Base-by-base conservation (phyloP, 2,113 vertebrate genomes). In the Stegastes partitus region DNA sequence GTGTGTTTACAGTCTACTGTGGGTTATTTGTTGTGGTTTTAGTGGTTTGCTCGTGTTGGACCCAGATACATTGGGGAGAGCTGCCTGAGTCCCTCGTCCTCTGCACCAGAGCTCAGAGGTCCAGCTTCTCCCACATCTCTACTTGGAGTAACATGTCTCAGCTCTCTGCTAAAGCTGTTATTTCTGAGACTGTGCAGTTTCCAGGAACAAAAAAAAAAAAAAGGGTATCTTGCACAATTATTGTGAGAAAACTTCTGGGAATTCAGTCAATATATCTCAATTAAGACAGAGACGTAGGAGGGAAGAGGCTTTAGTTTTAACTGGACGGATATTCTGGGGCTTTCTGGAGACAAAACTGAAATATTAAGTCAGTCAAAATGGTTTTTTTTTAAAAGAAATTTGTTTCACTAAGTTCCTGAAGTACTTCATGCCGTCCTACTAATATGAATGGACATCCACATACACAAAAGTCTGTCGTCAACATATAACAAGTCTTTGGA, bases 1-100 rank as follows among this genome's bases (percentile, higher is more conserved):
- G 47, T 53, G 44, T 81, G 79, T 83, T 84, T 73, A 82, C 70
- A 67, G 50, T 58, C 31, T 44, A 21, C 31, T 76, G 28, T 66
- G 53, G 39, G 26, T 54, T 63, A 49, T 84, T 84, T 81, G 66
- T 73, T 76, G 68, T 77, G 71, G 47, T 72, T 75, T 79, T 61
- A 69, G 65, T 3, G 57, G 50, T 79, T 71, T 78, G 25, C 42
- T 54, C 53, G 54, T 66, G 67, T 49, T 67, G 51, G 49, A 78
- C 44, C 16, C 18, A 73, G 45, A 45, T 11, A 47, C 56, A 77
- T 67, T 37, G n/a, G n/a, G 77, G 67, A 75, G 73, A 87, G 31
- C 69, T 80, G 59, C 57, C 56, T 65, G 74, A 65, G 1, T 68
- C 19, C 16, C 16, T 50, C 2, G 15, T 47, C 21, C 53, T 47